Base-by-base conservation (phyloP, 1,140 invertebrate genomes). In the Chironomus striatipennis region DNA sequence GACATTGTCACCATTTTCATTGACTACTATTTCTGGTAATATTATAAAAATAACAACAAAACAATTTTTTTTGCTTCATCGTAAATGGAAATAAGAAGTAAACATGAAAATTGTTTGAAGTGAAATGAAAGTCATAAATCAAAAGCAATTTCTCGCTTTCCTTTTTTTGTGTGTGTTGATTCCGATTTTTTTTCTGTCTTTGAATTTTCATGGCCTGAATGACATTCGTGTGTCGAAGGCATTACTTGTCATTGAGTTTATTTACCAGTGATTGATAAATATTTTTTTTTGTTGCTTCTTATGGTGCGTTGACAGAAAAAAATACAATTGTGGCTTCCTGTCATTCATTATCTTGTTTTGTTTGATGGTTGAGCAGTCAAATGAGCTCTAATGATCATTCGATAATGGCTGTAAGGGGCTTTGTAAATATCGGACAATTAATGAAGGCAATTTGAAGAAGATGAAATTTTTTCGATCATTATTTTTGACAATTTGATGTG, bases 261-360 rank as follows among this genome's bases (percentile, higher is more conserved):
- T 57, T 57, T 57, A 57, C 47, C 47, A 57, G 47, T 57, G 47
- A 57, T 57, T 57, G 47, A 57, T 57, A 57, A 57, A 57, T 15
- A 57, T 5, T 57, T 57, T 15, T 47, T 47, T 8, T 10, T 43
- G 6, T 10, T 43, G 6, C 43, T 47, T 57, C n/a, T 57, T n/a
- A 5, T 57, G 47, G 12, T 15, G 12, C 47, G 24, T 34, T 34
- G 24, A 34, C 24, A 34, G 24, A 1, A 34, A 34, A 34, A 34
- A 2, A 34, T 34, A 34, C 24, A 34, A 2, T 34, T 34, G 24
- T 34, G 24, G 24, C 24, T 34, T 34, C 24, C 24, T 34, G 24
- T 34, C 24, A 34, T 34, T 34, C 24, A 34, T 34, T 34, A 34
- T 34, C 24, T 34, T 34, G 24, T 34, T 34, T 34, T 34, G 24